phyloP scores from a whole-genome alignment of 2,797 vertebrate genomes.

The Sternarchorhynchus goeldii region DNA sequence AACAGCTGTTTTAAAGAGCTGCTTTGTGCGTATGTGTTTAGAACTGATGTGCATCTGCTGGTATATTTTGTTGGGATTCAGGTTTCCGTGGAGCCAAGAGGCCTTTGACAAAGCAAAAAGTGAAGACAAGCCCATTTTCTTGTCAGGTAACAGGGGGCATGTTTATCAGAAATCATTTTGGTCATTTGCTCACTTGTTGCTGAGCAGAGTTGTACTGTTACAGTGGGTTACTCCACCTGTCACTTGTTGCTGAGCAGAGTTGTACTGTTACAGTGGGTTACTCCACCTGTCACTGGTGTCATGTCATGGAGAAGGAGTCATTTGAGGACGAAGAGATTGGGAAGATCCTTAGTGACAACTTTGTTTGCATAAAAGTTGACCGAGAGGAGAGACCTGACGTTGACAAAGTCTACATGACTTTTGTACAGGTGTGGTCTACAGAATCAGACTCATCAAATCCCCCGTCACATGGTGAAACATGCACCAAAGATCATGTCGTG shows the following conservation, averaged over 20 bases:
- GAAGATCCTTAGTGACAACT: constrained; percentile 86
- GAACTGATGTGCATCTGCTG: neutral
- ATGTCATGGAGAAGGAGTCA: constrained; percentile 94
- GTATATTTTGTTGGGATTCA: constrained; percentile 51
- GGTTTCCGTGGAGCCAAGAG: constrained; percentile 92
- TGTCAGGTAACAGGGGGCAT: constrained; percentile 82
- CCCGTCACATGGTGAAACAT: neutral
- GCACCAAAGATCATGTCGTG: neutral
- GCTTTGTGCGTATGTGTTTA: too few relatives aligned
- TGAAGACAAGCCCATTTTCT: constrained; percentile 92
- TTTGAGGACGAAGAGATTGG: constrained; percentile 89
- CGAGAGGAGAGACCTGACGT: constrained; percentile 93
- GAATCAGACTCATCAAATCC: neutral
- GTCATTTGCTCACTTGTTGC: constrained; percentile 2
- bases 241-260: constrained; percentile 79
- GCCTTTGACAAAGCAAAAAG: constrained; percentile 89
- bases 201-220: neutral
- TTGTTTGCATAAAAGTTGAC: constrained; percentile 92
- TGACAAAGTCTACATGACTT: constrained; percentile 96
- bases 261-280: constrained; percentile 81
- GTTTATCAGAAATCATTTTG: neutral
- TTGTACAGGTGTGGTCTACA: constrained; percentile 80
- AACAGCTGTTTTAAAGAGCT: too few relatives aligned
- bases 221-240: constrained; percentile 94
- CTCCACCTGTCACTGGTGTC: constrained; percentile 97